Conservation (phyloP, 2,888 invertebrate species). For the Aphelenchoides bicaudatus region DNA sequence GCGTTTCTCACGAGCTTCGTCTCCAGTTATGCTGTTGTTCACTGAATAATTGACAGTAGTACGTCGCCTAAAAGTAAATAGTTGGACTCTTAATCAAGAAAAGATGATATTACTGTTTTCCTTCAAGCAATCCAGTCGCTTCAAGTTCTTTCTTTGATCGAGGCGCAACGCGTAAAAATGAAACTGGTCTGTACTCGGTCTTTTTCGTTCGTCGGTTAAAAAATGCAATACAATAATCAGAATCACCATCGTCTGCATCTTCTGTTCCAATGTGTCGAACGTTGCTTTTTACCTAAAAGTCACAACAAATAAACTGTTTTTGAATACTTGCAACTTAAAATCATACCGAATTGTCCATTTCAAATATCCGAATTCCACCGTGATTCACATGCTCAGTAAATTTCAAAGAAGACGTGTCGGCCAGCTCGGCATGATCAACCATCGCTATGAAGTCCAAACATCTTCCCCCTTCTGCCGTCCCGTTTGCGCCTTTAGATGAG, state of each 20-base stretch:
- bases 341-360: slow-evolving; percentile 1
- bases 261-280: slow-evolving; percentile 4
- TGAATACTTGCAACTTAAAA: too few relatives aligned
- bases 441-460: slow-evolving; percentile 5
- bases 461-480: neutral
- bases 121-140: neutral
- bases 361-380: neutral
- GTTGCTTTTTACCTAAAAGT: neutral
- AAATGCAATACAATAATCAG: slow-evolving; percentile 11
- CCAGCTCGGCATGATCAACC: slow-evolving; percentile 9
- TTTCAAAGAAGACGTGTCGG: neutral
- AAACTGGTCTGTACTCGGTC: slow-evolving; percentile 4
- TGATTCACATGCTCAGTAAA: slow-evolving; percentile 9
- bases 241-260: neutral
- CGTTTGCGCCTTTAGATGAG: too few relatives aligned
- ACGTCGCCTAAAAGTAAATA: slow-evolving; percentile 1
- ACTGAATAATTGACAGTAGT: neutral
- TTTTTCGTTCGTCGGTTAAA: neutral
- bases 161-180: neutral
- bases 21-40: neutral
- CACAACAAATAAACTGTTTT: neutral
- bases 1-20: neutral
- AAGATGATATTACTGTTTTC: neutral
- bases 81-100: neutral
- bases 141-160: slow-evolving; percentile 1